Evolutionary conservation across 2,113 vertebrate species (phyloP).

Genomic region (Athene noctua): DNA sequence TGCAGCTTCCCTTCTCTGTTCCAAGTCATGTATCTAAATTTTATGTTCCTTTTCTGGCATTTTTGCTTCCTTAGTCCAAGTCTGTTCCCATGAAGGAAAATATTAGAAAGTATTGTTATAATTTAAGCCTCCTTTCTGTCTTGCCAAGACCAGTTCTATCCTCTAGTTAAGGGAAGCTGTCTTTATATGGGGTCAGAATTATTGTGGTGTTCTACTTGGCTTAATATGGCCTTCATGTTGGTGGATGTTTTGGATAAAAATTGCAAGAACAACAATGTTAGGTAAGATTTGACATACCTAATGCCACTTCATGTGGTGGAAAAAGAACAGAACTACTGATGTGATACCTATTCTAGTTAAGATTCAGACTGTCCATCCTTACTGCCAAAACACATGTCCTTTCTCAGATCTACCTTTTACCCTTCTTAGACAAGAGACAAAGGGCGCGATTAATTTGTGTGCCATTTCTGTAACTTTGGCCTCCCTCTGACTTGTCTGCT

Average conservation of each 20-base stretch:
- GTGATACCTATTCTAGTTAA: background rate
- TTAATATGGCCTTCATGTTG: background rate
- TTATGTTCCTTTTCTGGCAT: background rate
- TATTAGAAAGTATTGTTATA: background rate
- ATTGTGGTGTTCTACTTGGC: background rate
- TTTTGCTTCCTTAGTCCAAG: background rate
- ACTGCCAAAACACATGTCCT: background rate
- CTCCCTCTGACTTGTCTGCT: fast-evolving
- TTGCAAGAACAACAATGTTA: background rate
- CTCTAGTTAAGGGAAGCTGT: background rate
- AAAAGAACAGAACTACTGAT: background rate
- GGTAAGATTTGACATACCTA: background rate
- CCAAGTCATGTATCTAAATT: background rate
- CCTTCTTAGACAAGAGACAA: background rate
- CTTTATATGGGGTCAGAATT: background rate
- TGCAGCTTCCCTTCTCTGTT: background rate
- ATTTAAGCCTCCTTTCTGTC: background rate
- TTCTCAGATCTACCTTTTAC: background rate
- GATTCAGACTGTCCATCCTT: background rate
- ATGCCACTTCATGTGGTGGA: background rate
- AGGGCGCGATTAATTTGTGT: background rate
- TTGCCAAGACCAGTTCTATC: background rate
- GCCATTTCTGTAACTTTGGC: background rate
- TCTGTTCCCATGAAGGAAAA: background rate
- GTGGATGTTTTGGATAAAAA: background rate